Evolutionary conservation across 2,797 vertebrate genomes (phyloP), one percentile per base, ranked within the genome.

Genomic region (Anguilla megastoma): DNA sequence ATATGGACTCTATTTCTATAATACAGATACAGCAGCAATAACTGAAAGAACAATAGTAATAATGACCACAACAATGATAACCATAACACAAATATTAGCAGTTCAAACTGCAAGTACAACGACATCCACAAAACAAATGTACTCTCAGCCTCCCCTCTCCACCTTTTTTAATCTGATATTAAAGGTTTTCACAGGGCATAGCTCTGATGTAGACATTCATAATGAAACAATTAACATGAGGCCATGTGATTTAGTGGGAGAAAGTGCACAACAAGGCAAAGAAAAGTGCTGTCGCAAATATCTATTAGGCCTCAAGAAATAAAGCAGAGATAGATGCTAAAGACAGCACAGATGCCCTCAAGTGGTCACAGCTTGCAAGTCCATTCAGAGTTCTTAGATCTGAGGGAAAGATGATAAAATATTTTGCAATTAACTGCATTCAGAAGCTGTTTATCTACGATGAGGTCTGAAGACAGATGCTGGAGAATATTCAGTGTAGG

Each of bases 321-420:
- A 48, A 89, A 16, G 63, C 63, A 88, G 74, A 36, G 58, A 24
- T 89, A 56, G 89, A 84, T 83, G 41, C 45, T 90, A 86, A 88
- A 91, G 88, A 92, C 88, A 90, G 90, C 87, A 85, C 86, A 95
- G 90, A 93, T 92, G 93, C 93, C 93, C 92, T 95, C 93, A 95
- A 93, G 94, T 95, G 93, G 93, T 89, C 90, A 90, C 85, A 90
- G 58, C 2, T 2, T 80, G 93, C 88, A 88, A 94, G 88, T 91
- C 92, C 91, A 90, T 79, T 89, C 69, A 63, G 79, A 8, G 2
- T n/a, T 8, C 21, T 80, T 24, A 21, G 41, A 45, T 48, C 79
- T 82, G 79, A 48, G 45, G 79, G 41, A 24, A 50, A 82, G 41
- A 48, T 27, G 41, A 30, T 82, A 3, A 82, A 24, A 82, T n/a